Base-by-base conservation (phyloP, 92 coral and sea anemone species). In the Nematostella vectensis region DNA sequence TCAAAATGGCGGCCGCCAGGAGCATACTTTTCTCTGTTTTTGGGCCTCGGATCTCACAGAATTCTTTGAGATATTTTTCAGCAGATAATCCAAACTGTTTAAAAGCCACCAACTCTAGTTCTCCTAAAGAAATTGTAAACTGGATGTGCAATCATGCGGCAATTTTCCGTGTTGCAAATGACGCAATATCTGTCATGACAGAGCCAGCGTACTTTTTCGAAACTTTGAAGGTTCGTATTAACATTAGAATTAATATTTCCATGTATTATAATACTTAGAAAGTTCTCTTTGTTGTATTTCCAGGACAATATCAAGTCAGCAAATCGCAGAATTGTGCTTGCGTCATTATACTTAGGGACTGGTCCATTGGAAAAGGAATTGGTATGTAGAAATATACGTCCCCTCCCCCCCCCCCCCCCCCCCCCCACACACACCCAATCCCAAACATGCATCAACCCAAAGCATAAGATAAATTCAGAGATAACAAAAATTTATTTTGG, bases 311-410 rank as follows among this genome's bases (percentile, higher is more conserved):
- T 91, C 36, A 70, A 67, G 16, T 63, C 71, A 50, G 95, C 98
- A 24, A 75, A 72, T 31, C 63, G 67, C 27, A 71, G 98, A 26
- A 71, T 91, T 49, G 80, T 83, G 9, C 54, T 91, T 45, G 98
- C 98, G 21, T 91, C 98, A 31, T 39, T 91, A 48, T 91, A 91
- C 52, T 67, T 91, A 33, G 98, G 98, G 0, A 91, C 91, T 25
- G 98, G 98, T 23, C 63, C 61, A 26, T 70, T 85, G 51, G 98
- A 91, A 27, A 70, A 82, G 54, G 75, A 77, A 65, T 74, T 91
- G 82, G 98, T 86, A 70, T 33, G 81, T 55, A n/a, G 30, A 17
- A 6, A 36, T 36, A 36, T 36, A 36, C n/a, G n/a, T n/a, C n/a
- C n/a, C n/a, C n/a, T n/a, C n/a, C n/a, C n/a, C n/a, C n/a, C n/a